These are phyloP conservation scores for Perizoma affinitatum DNA, from an alignment of 2,888 invertebrate species.

Conservation along the genomic window DNA sequence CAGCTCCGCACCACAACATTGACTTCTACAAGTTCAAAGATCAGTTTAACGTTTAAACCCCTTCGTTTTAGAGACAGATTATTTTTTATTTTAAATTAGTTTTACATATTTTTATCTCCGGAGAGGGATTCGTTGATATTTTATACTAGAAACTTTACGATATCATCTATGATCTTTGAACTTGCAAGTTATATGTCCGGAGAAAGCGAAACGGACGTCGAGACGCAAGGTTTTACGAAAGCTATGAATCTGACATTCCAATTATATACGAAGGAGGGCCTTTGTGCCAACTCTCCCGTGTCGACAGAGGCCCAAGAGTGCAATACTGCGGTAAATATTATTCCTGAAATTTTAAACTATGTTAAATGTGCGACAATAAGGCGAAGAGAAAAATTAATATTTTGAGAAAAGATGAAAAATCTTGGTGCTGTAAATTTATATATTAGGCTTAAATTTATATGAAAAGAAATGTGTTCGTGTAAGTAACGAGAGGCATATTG, in stretches of 20 bases:
- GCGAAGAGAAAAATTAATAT: conserved; percentile 80
- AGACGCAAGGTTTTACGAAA: conserved; percentile 46
- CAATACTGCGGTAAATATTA: conserved; percentile 78
- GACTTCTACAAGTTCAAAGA: conserved; percentile 85
- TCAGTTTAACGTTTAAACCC: conserved; percentile 76
- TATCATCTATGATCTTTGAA: conserved; percentile 62
- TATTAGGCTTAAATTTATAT: conserved; percentile 83
- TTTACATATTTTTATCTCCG: conserved; percentile 42
- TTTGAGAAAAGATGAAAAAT: conserved; percentile 82
- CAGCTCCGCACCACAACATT: conserved; percentile 68
- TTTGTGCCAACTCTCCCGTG: conserved; percentile 11
- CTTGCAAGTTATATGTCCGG: conserved; percentile 59
- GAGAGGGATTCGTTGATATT: conserved; percentile 50
- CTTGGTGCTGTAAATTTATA: conserved; percentile 85
- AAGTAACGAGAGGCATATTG: conserved; percentile 82
- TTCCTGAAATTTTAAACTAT: conserved; percentile 79
- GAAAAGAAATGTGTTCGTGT: conserved; percentile 78
- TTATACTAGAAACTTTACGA: conserved; percentile 51
- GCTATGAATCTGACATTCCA: conserved; percentile 54
- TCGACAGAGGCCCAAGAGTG: conserved; percentile 54
- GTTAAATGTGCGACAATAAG: conserved; percentile 83
- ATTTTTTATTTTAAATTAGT: conserved; percentile 34
- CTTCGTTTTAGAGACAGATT: conserved; percentile 4
- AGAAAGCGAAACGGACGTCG: conserved; percentile 48
- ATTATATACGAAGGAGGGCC: conserved; percentile 9